Base-by-base conservation (phyloP, 2,888 invertebrate species). In the Euzophera pinguis region DNA sequence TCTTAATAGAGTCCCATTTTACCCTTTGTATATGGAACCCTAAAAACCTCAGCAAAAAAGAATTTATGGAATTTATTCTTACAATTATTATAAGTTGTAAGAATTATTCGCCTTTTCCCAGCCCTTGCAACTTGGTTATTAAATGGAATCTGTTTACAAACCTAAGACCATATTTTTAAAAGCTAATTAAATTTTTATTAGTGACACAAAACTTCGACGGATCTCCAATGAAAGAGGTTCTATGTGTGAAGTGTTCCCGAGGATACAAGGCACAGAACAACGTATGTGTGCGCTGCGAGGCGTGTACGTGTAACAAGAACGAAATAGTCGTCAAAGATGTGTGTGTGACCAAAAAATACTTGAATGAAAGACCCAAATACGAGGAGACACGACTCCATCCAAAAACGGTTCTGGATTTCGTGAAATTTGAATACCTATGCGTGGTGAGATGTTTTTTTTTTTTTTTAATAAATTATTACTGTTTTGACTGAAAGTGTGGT, bases 131-230 rank as follows among this genome's bases (percentile, higher is more conserved):
- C n/a, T n/a, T n/a, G n/a, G n/a, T n/a, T n/a, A n/a, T n/a, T n/a
- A n/a, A n/a, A n/a, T n/a, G n/a, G n/a, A n/a, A n/a, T n/a, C n/a
- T n/a, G n/a, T n/a, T n/a, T n/a, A n/a, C n/a, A n/a, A n/a, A n/a
- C n/a, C n/a, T n/a, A n/a, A n/a, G n/a, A n/a, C n/a, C n/a, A n/a
- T n/a, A n/a, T n/a, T n/a, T n/a, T n/a, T n/a, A n/a, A n/a, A n/a
- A n/a, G n/a, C n/a, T n/a, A n/a, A n/a, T n/a, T n/a, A n/a, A n/a
- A n/a, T n/a, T n/a, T n/a, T 37, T 61, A 60, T 7, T 58, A 90
- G 90, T 87, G 1, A 86, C 89, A 0, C 84, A 84, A 70, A 85
- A 85, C 61, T 61, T 79, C 9, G 87, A 90, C 56, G 89, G 89
- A 0, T 80, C 87, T 0, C 73, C 84, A 4, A 69, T 79, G 60